Percentiles rank a stretch among this genome's conserved stretches.
Conservation (phyloP, 2,113 vertebrate genomes). For the Anas platyrhynchos region DNA sequence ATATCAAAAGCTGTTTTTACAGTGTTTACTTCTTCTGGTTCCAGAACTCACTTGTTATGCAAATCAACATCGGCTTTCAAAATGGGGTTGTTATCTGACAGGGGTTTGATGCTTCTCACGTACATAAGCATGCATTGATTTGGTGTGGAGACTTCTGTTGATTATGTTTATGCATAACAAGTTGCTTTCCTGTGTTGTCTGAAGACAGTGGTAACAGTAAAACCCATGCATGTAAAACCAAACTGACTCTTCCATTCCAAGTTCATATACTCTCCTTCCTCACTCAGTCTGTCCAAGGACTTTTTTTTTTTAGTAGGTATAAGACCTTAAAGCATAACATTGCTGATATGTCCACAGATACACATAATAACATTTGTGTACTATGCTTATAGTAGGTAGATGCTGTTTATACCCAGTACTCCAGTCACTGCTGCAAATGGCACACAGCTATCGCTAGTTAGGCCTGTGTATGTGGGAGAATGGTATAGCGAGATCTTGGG, state of each 20-base stretch:
- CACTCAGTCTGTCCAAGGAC: neutral
- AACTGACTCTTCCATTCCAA: neutral
- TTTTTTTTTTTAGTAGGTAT: neutral
- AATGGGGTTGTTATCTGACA: neutral
- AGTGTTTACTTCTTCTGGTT: neutral
- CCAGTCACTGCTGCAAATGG: slow-evolving; percentile 5
- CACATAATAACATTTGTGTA: fast-evolving
- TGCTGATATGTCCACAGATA: neutral
- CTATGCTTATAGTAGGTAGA: neutral
- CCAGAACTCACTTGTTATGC: neutral
- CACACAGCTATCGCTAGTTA: neutral
- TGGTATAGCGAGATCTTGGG: slow-evolving; percentile 37
- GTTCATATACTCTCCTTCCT: fast-evolving
- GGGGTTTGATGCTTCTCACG: neutral
- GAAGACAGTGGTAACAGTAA: neutral
- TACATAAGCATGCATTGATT: neutral
- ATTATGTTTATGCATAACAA: neutral
- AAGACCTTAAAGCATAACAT: neutral
- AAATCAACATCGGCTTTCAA: neutral
- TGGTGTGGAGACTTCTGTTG: neutral
- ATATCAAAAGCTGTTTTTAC: neutral
- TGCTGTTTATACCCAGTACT: neutral
- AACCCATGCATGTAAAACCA: neutral
- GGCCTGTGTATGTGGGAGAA: neutral
- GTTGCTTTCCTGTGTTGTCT: neutral